Conservation (phyloP, 2,113 vertebrate genomes). For the Silurus meridionalis region DNA sequence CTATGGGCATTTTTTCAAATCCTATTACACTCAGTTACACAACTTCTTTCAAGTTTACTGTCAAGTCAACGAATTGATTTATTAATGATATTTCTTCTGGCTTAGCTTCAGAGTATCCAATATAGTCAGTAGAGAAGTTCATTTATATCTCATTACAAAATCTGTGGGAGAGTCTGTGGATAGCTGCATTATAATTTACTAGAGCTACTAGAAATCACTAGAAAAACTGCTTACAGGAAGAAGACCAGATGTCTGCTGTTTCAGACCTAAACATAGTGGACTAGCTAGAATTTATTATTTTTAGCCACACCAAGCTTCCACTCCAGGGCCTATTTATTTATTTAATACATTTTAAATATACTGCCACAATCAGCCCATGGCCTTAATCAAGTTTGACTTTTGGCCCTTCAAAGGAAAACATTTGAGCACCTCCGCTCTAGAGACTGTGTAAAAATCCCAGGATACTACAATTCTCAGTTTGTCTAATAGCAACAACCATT, state of each 20-base stretch:
- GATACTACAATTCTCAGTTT: neutral
- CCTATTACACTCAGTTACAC: neutral
- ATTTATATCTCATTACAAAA: neutral
- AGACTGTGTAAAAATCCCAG: neutral
- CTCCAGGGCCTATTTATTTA: no score
- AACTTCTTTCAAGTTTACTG: neutral
- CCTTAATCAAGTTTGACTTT: no score
- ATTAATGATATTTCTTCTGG: neutral
- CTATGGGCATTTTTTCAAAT: neutral
- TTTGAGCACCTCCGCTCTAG: neutral
- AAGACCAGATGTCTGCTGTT: neutral
- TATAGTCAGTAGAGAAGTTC: neutral
- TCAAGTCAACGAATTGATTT: neutral
- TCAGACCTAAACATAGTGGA: neutral
- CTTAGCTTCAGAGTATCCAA: neutral
- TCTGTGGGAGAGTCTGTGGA: neutral
- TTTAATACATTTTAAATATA: no score
- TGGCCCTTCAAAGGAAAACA: no score
- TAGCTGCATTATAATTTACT: no score
- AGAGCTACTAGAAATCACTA: no score
- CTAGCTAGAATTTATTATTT: neutral
- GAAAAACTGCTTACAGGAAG: neutral
- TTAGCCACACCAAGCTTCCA: no score
- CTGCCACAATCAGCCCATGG: no score
- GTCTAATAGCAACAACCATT: neutral